Evolutionary conservation across 2,797 vertebrate species (phyloP).

Genomic region (Eupleurogrammus muticus): DNA sequence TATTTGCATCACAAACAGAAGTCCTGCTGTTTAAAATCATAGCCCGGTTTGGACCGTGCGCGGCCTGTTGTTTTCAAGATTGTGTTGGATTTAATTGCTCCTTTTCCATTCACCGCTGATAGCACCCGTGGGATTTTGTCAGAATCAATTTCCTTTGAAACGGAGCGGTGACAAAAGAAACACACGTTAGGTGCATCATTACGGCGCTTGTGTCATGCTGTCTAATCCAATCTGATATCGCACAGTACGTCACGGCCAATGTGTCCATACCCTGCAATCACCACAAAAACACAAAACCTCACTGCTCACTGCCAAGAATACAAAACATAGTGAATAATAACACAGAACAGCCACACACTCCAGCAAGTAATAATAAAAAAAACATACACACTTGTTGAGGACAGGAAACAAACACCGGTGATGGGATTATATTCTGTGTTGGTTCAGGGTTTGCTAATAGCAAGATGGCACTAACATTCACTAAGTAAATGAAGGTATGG

Average conservation of each 20-base stretch:
- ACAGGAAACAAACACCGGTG: conserved; percentile 42
- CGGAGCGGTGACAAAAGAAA: conserved; percentile 68
- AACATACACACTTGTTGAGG: conserved; percentile 56
- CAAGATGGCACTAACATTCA: conserved; percentile 39
- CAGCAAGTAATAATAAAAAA: conserved; percentile 34
- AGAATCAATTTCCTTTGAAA: conserved; percentile 74
- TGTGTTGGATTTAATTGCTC: conserved; percentile 71
- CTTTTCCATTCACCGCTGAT: conserved; percentile 69
- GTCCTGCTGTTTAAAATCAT: conserved; percentile 68
- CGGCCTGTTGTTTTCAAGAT: conserved; percentile 69
- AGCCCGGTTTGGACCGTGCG: conserved; percentile 52
- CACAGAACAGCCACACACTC: neutral
- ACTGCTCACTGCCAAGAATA: neutral
- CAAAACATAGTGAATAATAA: conserved; percentile 1
- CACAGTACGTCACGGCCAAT: conserved; percentile 43
- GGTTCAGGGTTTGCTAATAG: conserved; percentile 42
- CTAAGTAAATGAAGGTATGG: conserved; percentile 39
- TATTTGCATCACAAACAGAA: conserved; percentile 77
- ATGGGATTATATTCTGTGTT: conserved; percentile 54
- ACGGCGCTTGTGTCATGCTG: conserved; percentile 39
- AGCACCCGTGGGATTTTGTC: conserved; percentile 71
- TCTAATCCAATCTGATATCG: conserved; percentile 63
- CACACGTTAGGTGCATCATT: conserved; percentile 67
- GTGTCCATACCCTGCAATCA: conserved; percentile 40
- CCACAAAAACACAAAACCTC: conserved; percentile 38